Conservation (phyloP, 2,113 vertebrate genomes). For the Beaufortia kweichowensis region DNA sequence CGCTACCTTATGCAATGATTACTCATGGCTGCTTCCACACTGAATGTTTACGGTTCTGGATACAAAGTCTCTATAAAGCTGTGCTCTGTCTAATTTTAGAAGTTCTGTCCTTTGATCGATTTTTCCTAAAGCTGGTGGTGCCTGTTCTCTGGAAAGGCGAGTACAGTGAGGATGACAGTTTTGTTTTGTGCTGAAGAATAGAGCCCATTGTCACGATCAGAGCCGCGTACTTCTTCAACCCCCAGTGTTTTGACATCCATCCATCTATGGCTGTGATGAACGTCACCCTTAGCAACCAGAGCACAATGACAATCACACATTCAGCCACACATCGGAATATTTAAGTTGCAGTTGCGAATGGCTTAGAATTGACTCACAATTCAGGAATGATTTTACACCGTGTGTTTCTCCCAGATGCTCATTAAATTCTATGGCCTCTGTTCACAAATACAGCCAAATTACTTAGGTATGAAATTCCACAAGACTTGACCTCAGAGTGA, state of each 20-base stretch:
- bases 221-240: constrained; percentile 26
- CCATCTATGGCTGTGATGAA: constrained; percentile 30
- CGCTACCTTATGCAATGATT: constrained; percentile 21
- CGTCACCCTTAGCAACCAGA: constrained; percentile 40
- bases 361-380: neutral
- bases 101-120: constrained; percentile 38
- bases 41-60: constrained; percentile 11
- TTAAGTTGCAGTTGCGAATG: neutral
- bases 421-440: constrained; percentile 5
- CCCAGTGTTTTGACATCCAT: constrained; percentile 36
- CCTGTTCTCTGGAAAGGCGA: constrained; percentile 34
- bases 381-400: neutral
- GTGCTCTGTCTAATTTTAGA: constrained; percentile 42
- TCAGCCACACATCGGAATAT: neutral
- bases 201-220: constrained; percentile 42
- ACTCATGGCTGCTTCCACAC: constrained; percentile 25
- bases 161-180: constrained; percentile 44
- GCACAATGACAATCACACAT: constrained; percentile 42
- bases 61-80: constrained; percentile 32
- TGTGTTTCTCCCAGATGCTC: constrained; percentile 18
- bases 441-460: neutral
- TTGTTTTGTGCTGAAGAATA: constrained; percentile 44
- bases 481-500: constrained; percentile 4
- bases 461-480: neutral
- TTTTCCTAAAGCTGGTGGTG: constrained; percentile 38